Percentiles rank a stretch among this genome's conserved stretches.
Conservation (phyloP, 2,113 vertebrate genomes). For the Dolichotis patagonum region DNA sequence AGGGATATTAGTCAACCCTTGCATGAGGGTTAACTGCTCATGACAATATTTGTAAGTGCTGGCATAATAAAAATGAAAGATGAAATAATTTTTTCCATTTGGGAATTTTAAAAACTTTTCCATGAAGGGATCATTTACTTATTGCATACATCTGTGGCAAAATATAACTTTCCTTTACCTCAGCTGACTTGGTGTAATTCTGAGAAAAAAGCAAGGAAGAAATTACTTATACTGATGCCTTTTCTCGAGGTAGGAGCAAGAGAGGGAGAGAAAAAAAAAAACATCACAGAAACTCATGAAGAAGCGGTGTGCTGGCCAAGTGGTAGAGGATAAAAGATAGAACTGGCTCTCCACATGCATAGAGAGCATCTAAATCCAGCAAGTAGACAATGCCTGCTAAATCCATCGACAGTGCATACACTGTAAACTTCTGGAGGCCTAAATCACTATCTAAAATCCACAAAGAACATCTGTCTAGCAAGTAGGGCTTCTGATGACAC, state of each 20-base stretch:
- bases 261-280: not conserved
- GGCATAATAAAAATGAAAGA: not conserved
- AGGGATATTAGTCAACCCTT: not conserved
- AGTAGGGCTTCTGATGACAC: not conserved
- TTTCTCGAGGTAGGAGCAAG: not conserved
- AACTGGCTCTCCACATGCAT: not conserved
- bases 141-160: not conserved
- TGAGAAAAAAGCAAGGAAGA: not conserved
- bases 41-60: slow-evolving; percentile 2
- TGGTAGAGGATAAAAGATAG: not conserved
- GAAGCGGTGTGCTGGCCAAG: not conserved
- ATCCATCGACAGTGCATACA: not conserved
- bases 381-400: not conserved
- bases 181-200: not conserved
- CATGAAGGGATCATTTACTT: not conserved
- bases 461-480: not conserved
- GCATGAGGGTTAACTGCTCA: not conserved
- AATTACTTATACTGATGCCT: not conserved
- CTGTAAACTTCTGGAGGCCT: not conserved
- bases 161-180: not conserved
- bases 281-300: not conserved
- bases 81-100: not conserved
- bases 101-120: not conserved
- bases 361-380: not conserved
- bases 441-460: not conserved